These are phyloP conservation scores for Leistus spinibarbis DNA, from an alignment of 2,888 invertebrate genomes.

Conservation along the genomic window DNA sequence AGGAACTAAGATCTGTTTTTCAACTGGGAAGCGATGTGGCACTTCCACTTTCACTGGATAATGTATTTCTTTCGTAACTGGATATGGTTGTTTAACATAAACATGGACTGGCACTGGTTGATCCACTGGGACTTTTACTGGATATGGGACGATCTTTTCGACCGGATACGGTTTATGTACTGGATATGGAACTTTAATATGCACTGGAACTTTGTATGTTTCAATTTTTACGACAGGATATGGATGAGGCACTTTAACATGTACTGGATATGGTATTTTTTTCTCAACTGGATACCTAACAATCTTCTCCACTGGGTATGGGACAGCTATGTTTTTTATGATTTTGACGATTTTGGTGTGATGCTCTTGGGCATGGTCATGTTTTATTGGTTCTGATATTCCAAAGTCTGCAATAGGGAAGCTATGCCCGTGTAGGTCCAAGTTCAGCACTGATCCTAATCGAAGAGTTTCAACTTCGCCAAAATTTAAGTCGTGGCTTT, in stretches of 20 bases:
- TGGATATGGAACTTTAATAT: constrained; percentile 59
- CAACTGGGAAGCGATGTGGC: constrained; percentile 72
- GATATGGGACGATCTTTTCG: constrained; percentile 72
- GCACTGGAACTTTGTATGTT: constrained; percentile 70
- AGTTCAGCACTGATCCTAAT: no score
- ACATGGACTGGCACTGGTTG: constrained; percentile 71
- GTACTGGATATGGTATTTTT: constrained; percentile 53
- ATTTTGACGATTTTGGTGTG: constrained; percentile 55
- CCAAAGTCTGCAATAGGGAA: not conserved
- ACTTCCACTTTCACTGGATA: constrained; percentile 71
- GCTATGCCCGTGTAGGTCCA: not conserved
- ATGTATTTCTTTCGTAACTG: constrained; percentile 71
- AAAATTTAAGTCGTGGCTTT: no score
- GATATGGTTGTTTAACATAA: constrained; percentile 76
- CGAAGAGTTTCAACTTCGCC: no score
- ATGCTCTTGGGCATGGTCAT: constrained; percentile 10
- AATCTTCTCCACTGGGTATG: constrained; percentile 69
- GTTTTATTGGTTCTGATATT: not conserved
- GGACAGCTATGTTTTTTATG: constrained; percentile 70
- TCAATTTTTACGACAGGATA: constrained; percentile 72
- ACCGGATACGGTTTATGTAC: constrained; percentile 67
- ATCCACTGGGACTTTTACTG: constrained; percentile 65
- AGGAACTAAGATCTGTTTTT: constrained; percentile 71
- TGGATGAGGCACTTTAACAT: constrained; percentile 58
- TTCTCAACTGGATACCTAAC: constrained; percentile 66